phyloP scores from a whole-genome alignment of 2,113 vertebrate species.

The Syngnathus scovelli region DNA sequence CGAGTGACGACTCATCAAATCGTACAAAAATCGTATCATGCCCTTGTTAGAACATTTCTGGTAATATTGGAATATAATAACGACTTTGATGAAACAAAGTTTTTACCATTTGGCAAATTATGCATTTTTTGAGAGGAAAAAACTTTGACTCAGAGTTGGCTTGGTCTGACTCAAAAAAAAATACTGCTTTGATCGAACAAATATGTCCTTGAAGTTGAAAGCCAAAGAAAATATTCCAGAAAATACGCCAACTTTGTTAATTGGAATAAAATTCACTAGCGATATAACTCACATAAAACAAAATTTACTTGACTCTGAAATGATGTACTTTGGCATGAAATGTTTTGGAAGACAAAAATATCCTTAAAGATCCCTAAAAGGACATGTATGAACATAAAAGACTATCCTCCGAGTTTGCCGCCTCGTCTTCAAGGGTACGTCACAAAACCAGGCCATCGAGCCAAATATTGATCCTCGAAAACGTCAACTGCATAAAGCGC shows the following conservation, averaged over 20 bases:
- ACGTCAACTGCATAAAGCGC: conserved; percentile 26
- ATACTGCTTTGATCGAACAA: too few species aligned
- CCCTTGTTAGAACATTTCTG: neutral
- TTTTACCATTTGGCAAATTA: neutral
- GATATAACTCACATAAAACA: too few species aligned
- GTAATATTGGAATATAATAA: neutral
- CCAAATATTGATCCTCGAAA: conserved; percentile 24
- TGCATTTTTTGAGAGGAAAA: neutral
- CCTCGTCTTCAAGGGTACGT: conserved; percentile 23
- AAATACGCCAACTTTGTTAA: too few species aligned
- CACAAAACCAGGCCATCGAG: conserved; percentile 36
- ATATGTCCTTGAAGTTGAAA: too few species aligned
- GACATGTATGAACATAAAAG: conserved; percentile 6
- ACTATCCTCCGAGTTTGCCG: conserved; percentile 17
- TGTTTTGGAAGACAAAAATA: too few species aligned
- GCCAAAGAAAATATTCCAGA: too few species aligned
- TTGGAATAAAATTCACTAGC: too few species aligned
- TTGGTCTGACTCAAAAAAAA: too few species aligned
- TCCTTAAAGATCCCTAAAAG: neutral
- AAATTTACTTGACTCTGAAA: neutral
- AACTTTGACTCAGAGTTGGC: too few species aligned
- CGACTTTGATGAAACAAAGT: neutral
- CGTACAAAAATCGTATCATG: neutral
- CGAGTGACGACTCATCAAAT: neutral
- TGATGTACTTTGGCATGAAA: neutral